Percentiles rank a stretch among this genome's conserved stretches.
phyloP scores from a whole-genome alignment of 2,888 invertebrate genomes.

The Cantharis nigra region DNA sequence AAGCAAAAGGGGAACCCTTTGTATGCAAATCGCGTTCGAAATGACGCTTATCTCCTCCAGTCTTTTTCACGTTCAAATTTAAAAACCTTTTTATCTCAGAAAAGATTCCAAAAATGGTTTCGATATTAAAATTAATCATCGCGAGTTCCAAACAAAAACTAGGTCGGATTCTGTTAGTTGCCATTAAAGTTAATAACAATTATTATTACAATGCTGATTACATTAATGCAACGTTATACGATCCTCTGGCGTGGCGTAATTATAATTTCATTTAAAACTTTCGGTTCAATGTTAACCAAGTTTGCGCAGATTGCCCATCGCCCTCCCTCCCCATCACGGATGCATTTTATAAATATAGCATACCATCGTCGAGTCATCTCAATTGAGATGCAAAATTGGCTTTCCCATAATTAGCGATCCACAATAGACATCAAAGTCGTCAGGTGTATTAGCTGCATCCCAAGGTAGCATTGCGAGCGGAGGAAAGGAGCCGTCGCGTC shows the following conservation, averaged over 20 bases:
- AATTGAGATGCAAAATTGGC: neutral
- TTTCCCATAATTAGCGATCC: neutral
- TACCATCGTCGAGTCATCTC: too few relatives aligned
- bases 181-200: neutral
- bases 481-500: neutral
- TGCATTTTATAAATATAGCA: too few relatives aligned
- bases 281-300: neutral
- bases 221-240: neutral
- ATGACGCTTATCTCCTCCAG: constrained; percentile 38
- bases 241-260: neutral
- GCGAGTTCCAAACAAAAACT: neutral
- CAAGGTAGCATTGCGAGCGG: neutral
- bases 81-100: constrained; percentile 13
- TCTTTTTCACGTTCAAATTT: constrained; percentile 31
- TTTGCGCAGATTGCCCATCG: too few relatives aligned
- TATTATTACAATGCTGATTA: neutral
- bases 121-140: neutral
- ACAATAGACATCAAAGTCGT: neutral
- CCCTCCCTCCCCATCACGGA: too few relatives aligned
- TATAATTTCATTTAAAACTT: neutral
- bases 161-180: neutral
- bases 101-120: neutral
- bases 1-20: constrained; percentile 36
- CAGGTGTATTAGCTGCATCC: neutral
- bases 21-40: constrained; percentile 40